Percentiles rank a stretch among this genome's conserved stretches.
These are phyloP conservation scores for Labeo rohita DNA, from an alignment of 2,113 vertebrate species.

Conservation along the genomic window DNA sequence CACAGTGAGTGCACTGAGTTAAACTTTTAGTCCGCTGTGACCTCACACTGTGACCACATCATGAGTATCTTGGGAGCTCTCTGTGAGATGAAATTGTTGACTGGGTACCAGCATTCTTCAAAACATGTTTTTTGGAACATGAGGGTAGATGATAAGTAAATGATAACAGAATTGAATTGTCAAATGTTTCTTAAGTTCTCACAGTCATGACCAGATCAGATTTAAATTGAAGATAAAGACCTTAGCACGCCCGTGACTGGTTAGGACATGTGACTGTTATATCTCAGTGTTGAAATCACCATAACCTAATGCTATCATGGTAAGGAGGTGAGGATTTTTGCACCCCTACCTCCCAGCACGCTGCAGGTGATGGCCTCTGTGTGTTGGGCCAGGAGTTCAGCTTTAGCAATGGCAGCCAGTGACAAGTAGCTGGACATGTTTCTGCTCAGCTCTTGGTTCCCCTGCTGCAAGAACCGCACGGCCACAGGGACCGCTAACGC, in stretches of 20 bases:
- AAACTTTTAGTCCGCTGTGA: too few species aligned
- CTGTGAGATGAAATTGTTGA: too few species aligned
- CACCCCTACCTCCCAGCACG: constrained; percentile 86
- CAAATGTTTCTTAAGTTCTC: neutral
- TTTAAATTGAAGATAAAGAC: neutral
- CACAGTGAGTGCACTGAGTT: too few species aligned
- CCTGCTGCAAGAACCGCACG: constrained; percentile 88
- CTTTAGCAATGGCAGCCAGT: constrained; percentile 87
- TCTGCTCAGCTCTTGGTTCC: constrained; percentile 87
- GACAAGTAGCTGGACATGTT: constrained; percentile 96
- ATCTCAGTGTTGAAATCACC: neutral
- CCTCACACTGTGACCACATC: too few species aligned
- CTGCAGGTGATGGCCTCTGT: constrained; percentile 84
- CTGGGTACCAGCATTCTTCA: neutral
- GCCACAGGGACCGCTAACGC: constrained; percentile 91
- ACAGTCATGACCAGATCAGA: neutral
- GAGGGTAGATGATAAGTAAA: too few species aligned
- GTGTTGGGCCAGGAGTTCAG: constrained; percentile 88
- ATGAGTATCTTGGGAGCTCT: too few species aligned
- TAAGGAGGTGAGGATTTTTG: neutral
- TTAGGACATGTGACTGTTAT: neutral
- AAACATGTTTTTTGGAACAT: neutral
- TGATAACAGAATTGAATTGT: neutral
- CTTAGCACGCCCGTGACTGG: neutral
- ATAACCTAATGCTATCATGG: neutral